Evolutionary conservation across 2,797 vertebrate species (phyloP).

Genomic region (Gymnocypris eckloni): DNA sequence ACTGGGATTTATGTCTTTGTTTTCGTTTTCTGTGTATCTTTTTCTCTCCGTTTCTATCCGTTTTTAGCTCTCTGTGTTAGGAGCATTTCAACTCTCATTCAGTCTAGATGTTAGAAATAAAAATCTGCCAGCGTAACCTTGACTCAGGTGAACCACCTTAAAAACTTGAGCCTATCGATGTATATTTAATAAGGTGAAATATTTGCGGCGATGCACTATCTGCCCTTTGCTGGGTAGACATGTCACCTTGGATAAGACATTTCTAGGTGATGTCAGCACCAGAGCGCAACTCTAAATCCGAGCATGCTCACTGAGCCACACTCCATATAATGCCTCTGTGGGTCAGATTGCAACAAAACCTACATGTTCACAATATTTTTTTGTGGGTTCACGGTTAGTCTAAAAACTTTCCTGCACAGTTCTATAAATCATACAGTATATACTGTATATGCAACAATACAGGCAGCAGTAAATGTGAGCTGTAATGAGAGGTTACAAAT

Average conservation of each 20-base stretch:
- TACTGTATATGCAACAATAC: neutral
- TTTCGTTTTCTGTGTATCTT: slow-evolving; percentile 21
- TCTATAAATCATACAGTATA: neutral
- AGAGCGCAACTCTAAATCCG: slow-evolving; percentile 28
- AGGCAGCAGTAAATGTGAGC: neutral
- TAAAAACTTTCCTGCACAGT: neutral
- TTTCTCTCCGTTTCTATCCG: slow-evolving; percentile 35
- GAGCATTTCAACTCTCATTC: slow-evolving; percentile 50
- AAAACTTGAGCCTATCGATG: slow-evolving; percentile 70
- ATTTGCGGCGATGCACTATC: slow-evolving; percentile 65
- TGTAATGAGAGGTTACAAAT: neutral
- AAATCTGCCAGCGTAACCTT: slow-evolving; percentile 61
- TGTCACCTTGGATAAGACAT: slow-evolving; percentile 66
- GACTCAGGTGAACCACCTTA: slow-evolving; percentile 67
- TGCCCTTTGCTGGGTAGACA: slow-evolving; percentile 70
- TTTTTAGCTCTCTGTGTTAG: slow-evolving; percentile 27
- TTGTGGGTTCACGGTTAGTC: neutral
- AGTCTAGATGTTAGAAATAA: slow-evolving; percentile 66
- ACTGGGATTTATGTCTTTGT: slow-evolving; percentile 20
- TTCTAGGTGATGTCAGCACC: slow-evolving; percentile 62
- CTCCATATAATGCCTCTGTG: slow-evolving; percentile 11
- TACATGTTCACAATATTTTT: neutral
- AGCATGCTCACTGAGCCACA: slow-evolving; percentile 30
- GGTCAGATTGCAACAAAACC: slow-evolving; percentile 44
- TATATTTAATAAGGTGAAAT: slow-evolving; percentile 80